phyloP scores from a whole-genome alignment of 2,113 vertebrate species.

The Ceuthmochares aereus region DNA sequence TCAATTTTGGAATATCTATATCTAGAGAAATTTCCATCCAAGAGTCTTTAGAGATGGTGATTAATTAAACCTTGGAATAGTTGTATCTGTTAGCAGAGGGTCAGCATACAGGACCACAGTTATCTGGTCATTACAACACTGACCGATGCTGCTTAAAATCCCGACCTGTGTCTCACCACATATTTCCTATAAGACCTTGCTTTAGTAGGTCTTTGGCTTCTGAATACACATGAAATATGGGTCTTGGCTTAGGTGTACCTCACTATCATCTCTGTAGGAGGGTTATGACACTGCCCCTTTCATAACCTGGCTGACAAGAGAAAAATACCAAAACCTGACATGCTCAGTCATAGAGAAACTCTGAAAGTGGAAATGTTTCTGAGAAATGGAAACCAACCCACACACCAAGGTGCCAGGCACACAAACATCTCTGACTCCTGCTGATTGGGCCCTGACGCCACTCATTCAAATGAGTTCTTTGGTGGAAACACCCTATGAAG shows the following conservation, averaged over 20 bases:
- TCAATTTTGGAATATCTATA: neutral
- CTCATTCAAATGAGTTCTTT: neutral
- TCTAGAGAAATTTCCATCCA: neutral
- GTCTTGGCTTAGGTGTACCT: neutral
- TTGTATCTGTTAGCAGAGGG: neutral
- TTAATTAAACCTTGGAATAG: neutral
- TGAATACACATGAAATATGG: neutral
- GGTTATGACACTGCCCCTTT: neutral
- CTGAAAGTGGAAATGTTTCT: neutral
- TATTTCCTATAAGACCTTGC: neutral
- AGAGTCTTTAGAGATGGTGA: neutral
- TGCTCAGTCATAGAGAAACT: neutral
- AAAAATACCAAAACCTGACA: neutral
- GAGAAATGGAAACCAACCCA: neutral
- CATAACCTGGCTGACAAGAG: neutral
- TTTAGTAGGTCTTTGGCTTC: neutral
- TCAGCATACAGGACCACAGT: neutral
- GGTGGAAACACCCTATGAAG: neutral
- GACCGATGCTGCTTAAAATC: neutral
- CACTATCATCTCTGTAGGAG: neutral
- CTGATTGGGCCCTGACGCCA: accelerated
- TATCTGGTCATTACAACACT: neutral
- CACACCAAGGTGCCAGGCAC: accelerated
- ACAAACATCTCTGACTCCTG: neutral
- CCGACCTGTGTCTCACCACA: accelerated